Base-by-base conservation (phyloP, 2,113 vertebrate genomes). In the Forbesichthys papilliferus region DNA sequence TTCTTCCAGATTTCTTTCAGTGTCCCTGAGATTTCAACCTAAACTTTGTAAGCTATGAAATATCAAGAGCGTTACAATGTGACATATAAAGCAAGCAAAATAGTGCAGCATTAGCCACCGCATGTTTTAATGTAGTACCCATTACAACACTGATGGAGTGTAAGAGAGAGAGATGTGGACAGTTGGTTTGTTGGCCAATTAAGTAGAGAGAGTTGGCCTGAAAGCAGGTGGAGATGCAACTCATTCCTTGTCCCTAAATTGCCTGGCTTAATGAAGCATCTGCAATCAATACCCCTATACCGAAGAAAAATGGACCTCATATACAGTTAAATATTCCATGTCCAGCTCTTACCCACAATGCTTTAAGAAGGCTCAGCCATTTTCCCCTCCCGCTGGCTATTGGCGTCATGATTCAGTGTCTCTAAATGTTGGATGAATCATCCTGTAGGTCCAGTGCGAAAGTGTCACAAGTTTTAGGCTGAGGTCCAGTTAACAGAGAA, bases 121-220 rank as follows among this genome's bases (percentile, higher is more conserved):
- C 87, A 91, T 92, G 81, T 91, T 92, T 92, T 91, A 91, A 91
- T 92, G 86, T 91, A 83, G 73, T 79, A 80, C 79, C 82, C 84
- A 80, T 66, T 81, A 78, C 78, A 84, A 84, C 75, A 86, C 84
- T 89, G 80, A 51, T 70, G 73, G 78, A 78, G 63, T 84, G 71
- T 63, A 71, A 81, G 76, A 68, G 66, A 68, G 66, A 66, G 64
- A 79, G 84, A 80, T 77, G 61, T 27, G n/a, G 64, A 13, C 12
- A 72, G 69, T 74, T 57, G 61, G 73, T 55, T 52, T 61, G 66
- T 56, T 61, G 62, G 75, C 66, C 11, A 47, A 71, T 73, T 49
- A 64, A 42, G 36, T 42, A 8, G 58, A 74, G 61, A 67, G 60
- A 4, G 51, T 47, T 42, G 48, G 20, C 57, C 10, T 49, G 64